Percentiles rank a stretch among this genome's conserved stretches.
phyloP scores from a whole-genome alignment of 23 tunicate species.

The Aplidium turbinatum region DNA sequence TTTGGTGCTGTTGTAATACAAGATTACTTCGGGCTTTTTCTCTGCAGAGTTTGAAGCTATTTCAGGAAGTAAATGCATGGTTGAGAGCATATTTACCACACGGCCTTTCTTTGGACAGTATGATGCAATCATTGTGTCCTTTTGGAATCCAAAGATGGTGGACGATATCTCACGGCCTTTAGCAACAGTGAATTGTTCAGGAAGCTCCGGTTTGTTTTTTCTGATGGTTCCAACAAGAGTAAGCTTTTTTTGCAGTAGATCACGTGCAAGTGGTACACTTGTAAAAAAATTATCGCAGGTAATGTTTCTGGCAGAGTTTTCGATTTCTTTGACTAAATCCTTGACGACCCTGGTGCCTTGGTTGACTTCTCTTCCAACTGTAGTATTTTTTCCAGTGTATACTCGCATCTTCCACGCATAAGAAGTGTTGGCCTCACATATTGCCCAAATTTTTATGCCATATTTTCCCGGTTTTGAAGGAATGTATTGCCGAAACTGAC shows the following conservation, averaged over 20 bases:
- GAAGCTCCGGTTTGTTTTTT: constrained; percentile 37
- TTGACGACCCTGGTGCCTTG: constrained; percentile 38
- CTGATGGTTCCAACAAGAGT: constrained; percentile 4
- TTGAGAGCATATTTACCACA: constrained; percentile 10
- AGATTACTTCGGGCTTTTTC: constrained; percentile 24
- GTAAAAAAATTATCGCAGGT: constrained; percentile 34
- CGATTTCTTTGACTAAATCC: constrained; percentile 25
- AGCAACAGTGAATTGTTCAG: constrained; percentile 11
- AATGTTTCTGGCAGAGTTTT: constrained; percentile 27
- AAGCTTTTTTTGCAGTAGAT: neutral
- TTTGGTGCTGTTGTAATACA: constrained; percentile 34
- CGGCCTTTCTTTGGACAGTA: constrained; percentile 22
- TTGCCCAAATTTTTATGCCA: constrained; percentile 38
- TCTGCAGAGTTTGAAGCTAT: constrained; percentile 6
- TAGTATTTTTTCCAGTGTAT: constrained; percentile 22
- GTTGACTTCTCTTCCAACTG: constrained; percentile 33
- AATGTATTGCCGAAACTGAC: constrained; percentile 33
- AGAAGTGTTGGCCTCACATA: constrained; percentile 28
- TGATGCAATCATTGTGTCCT: constrained; percentile 14
- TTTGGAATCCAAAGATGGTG: constrained; percentile 25
- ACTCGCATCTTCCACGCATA: constrained; percentile 40
- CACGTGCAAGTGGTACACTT: constrained; percentile 18
- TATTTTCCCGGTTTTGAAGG: constrained; percentile 24
- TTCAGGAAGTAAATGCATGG: constrained; percentile 12
- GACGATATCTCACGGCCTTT: constrained; percentile 10